Evolutionary conservation across 2,888 invertebrate species (phyloP).

Genomic region (Ptychoptera albimana): DNA sequence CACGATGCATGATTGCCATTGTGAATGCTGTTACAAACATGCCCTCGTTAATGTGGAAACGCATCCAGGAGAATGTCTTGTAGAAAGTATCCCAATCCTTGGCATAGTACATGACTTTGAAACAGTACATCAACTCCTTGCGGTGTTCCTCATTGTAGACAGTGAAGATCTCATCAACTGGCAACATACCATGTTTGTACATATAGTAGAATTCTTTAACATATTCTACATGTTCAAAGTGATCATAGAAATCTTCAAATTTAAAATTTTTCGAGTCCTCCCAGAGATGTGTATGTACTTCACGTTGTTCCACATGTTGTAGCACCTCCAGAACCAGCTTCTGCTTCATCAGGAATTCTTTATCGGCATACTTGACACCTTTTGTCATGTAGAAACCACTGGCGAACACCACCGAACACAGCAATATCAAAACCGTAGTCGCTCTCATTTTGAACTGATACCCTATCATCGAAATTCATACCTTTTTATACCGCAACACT

Average conservation of each 20-base stretch:
- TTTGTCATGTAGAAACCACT: conserved; percentile 14
- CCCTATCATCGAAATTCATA: neutral
- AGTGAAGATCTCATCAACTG: conserved; percentile 21
- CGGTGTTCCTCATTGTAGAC: conserved; percentile 18
- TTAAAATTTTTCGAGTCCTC: conserved; percentile 42
- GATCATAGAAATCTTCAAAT: conserved; percentile 40
- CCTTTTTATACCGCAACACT: too few relatives aligned
- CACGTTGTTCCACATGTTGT: conserved; percentile 44
- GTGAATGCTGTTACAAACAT: conserved; percentile 45
- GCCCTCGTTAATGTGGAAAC: conserved; percentile 43
- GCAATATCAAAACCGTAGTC: conserved; percentile 18
- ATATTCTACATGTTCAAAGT: conserved; percentile 41
- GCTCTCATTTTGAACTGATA: conserved; percentile 20
- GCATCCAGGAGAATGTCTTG: conserved; percentile 51
- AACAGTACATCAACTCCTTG: conserved; percentile 42
- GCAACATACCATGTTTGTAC: conserved; percentile 34
- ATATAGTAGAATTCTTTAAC: conserved; percentile 39
- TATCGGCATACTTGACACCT: conserved; percentile 32
- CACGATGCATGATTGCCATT: conserved; percentile 40
- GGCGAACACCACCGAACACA: conserved; percentile 17
- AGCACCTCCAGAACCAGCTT: conserved; percentile 36
- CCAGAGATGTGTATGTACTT: conserved; percentile 20
- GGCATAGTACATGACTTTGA: conserved; percentile 48
- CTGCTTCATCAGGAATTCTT: conserved; percentile 34
- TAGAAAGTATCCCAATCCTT: conserved; percentile 61